Percentiles rank a stretch among this genome's conserved stretches.
Evolutionary conservation across 1,140 invertebrate genomes (phyloP).

Genomic region (Portunus trituberculatus): DNA sequence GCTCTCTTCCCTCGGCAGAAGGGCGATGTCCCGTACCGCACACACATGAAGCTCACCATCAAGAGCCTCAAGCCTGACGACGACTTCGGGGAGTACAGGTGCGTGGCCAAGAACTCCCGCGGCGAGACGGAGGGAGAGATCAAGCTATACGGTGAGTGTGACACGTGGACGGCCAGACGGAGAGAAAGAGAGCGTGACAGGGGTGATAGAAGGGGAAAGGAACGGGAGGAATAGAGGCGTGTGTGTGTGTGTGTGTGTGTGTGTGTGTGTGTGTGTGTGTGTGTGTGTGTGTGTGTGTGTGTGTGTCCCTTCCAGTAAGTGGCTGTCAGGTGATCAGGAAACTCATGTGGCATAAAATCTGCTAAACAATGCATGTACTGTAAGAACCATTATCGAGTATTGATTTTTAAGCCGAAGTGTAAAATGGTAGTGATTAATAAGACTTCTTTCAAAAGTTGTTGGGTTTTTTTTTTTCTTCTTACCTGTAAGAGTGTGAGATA

Average conservation of each 20-base stretch:
- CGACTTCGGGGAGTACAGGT: conserved; percentile 94
- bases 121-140: conserved; percentile 96
- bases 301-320: too few species aligned
- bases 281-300: not conserved
- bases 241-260: too few species aligned
- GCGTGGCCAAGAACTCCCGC: conserved; percentile 94
- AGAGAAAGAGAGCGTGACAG: not conserved
- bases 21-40: conserved; percentile 84
- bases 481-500: too few species aligned
- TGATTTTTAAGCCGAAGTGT: too few species aligned
- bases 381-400: too few species aligned
- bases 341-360: too few species aligned
- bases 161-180: conserved; percentile 87
- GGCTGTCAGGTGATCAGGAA: too few species aligned
- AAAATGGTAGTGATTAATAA: too few species aligned
- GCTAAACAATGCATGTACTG: too few species aligned
- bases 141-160: conserved; percentile 85
- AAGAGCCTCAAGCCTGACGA: conserved; percentile 87
- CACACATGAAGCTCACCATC: conserved; percentile 92
- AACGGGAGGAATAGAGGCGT: too few species aligned
- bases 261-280: not conserved
- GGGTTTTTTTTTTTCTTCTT: too few species aligned
- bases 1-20: not conserved
- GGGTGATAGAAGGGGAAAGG: not conserved
- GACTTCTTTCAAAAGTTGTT: too few species aligned